Conservation (phyloP, 2,113 vertebrate species). For the Apteryx mantelli region DNA sequence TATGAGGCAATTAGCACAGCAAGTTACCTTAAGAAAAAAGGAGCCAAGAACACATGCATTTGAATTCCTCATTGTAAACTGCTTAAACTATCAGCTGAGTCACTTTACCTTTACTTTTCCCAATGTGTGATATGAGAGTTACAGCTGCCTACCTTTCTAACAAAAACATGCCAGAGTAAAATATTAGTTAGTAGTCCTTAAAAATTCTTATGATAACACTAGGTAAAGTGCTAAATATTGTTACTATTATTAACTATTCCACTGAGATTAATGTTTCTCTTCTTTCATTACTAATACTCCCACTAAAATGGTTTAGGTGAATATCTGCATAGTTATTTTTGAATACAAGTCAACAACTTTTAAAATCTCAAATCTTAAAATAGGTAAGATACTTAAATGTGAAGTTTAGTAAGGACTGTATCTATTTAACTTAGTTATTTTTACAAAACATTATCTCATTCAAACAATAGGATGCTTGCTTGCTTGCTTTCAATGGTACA, state of each 20-base stretch:
- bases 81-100: neutral
- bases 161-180: neutral
- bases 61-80: neutral
- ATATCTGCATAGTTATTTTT: neutral
- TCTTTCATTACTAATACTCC: neutral
- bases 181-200: neutral
- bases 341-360: neutral
- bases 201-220: neutral
- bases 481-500: constrained; percentile 32
- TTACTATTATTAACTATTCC: neutral
- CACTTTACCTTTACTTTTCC: neutral
- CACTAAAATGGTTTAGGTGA: neutral
- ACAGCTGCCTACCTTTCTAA: neutral
- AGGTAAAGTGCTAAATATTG: neutral
- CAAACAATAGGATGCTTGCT: constrained; percentile 31
- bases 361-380: neutral
- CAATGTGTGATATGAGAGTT: neutral
- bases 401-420: neutral
- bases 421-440: neutral
- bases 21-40: neutral
- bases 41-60: neutral
- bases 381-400: neutral
- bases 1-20: neutral
- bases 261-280: neutral
- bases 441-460: neutral